These are phyloP conservation scores for Parascotia fuliginaria DNA, from an alignment of 2,888 invertebrate species.

Conservation along the genomic window DNA sequence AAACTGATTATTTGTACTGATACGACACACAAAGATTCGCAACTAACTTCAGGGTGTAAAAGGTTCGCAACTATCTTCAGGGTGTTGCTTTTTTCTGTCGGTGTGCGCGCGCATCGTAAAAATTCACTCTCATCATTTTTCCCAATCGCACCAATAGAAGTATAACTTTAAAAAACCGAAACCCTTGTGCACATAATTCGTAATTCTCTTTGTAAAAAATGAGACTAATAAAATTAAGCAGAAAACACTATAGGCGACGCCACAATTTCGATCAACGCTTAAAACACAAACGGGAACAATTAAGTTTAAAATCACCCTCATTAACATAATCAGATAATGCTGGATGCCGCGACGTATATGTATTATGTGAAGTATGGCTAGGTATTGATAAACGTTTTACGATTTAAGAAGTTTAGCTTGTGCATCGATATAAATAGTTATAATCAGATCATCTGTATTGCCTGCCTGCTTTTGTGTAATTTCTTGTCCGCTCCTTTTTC, in stretches of 20 bases:
- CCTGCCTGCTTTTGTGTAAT: not conserved
- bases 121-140: no score
- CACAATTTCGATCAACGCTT: conserved; percentile 26
- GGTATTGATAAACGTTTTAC: conserved; percentile 9
- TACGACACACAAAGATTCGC: no score
- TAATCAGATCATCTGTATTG: not conserved
- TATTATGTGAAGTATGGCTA: conserved; percentile 12
- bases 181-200: no score
- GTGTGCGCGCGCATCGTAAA: no score
- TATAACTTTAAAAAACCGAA: no score
- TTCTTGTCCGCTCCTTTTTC: no score
- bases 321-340: conserved; percentile 54
- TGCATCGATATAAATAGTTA: not conserved
- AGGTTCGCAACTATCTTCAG: no score
- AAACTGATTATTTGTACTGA: no score
- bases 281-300: conserved; percentile 46
- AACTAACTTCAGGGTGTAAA: no score
- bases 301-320: conserved; percentile 54
- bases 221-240: conserved; percentile 11
- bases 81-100: no score
- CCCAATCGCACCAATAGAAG: no score
- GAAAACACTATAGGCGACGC: conserved; percentile 21
- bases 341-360: conserved; percentile 23
- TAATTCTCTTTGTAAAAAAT: not conserved
- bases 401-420: conserved; percentile 13